Evolutionary conservation across 2,797 vertebrate species (phyloP).

Genomic region (Potorous gilbertii): DNA sequence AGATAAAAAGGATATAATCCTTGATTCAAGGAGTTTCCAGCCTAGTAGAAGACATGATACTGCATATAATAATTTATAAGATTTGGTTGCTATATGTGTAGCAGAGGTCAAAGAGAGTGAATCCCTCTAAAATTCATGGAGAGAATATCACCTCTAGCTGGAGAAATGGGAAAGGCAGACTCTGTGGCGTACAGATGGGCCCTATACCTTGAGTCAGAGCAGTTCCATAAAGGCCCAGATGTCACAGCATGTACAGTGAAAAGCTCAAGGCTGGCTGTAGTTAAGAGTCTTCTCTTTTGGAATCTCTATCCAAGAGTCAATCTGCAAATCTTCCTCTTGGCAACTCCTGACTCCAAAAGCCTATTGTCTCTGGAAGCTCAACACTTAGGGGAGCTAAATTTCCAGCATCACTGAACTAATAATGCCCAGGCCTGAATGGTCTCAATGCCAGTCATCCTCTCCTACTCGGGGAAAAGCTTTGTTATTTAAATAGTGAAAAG

Average conservation of each 20-base stretch:
- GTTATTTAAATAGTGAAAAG: neutral
- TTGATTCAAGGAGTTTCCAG: neutral
- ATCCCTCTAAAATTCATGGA: neutral
- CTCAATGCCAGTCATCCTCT: too few species aligned
- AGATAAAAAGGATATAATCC: neutral
- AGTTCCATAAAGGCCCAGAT: neutral
- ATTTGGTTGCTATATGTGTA: neutral
- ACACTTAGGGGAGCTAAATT: too few species aligned
- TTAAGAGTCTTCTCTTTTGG: too few species aligned
- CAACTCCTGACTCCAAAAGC: accelerated
- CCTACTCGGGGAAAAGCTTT: neutral
- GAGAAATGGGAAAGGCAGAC: neutral
- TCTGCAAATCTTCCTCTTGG: neutral
- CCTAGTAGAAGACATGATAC: neutral
- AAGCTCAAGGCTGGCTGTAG: accelerated
- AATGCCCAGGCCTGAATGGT: neutral
- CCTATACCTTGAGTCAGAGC: neutral
- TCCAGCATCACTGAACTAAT: neutral
- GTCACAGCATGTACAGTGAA: neutral
- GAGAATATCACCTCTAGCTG: neutral
- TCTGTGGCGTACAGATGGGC: neutral
- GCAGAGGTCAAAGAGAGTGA: neutral
- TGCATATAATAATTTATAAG: neutral
- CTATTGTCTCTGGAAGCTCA: neutral
- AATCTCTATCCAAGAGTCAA: neutral